Evolutionary conservation across 2,888 invertebrate species (phyloP).

Genomic region (Orthonevra nobilis): DNA sequence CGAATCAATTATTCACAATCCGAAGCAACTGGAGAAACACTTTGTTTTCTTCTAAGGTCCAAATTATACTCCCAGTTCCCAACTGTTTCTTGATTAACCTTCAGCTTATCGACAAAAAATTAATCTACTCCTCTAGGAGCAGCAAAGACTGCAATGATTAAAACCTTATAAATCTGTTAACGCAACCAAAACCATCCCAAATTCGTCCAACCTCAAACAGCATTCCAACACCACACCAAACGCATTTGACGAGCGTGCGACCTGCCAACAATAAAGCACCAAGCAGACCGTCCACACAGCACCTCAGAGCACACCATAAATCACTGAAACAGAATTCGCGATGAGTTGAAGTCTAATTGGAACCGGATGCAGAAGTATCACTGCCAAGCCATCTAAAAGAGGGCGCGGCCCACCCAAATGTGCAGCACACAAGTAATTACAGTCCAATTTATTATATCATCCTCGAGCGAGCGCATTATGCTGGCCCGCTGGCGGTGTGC

Average conservation of each 20-base stretch:
- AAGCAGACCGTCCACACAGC: too few relatives aligned
- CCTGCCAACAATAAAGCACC: constrained; percentile 39
- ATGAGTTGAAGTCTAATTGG: constrained; percentile 62
- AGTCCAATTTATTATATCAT: constrained; percentile 67
- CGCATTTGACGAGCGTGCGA: constrained; percentile 61
- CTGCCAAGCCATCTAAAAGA: constrained; percentile 41
- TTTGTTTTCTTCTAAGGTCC: too few relatives aligned
- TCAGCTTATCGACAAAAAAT: too few relatives aligned
- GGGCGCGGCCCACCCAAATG: constrained; percentile 64
- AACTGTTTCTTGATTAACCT: too few relatives aligned
- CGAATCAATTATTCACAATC: too few relatives aligned
- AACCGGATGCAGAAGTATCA: constrained; percentile 66
- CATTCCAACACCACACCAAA: constrained; percentile 42
- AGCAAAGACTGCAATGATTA: constrained; percentile 28
- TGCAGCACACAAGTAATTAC: constrained; percentile 53
- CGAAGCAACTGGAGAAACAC: too few relatives aligned
- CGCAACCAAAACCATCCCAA: constrained; percentile 25
- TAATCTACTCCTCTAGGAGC: too few relatives aligned
- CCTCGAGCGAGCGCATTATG: constrained; percentile 38
- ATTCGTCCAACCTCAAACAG: constrained; percentile 21
- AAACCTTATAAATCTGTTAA: constrained; percentile 34
- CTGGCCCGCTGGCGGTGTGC: constrained; percentile 56
- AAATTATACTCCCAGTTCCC: too few relatives aligned
- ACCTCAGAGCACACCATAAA: constrained; percentile 14
- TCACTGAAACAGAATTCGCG: constrained; percentile 29